Base-by-base conservation (phyloP, 2,797 vertebrate species). In the Ceryle rudis region DNA sequence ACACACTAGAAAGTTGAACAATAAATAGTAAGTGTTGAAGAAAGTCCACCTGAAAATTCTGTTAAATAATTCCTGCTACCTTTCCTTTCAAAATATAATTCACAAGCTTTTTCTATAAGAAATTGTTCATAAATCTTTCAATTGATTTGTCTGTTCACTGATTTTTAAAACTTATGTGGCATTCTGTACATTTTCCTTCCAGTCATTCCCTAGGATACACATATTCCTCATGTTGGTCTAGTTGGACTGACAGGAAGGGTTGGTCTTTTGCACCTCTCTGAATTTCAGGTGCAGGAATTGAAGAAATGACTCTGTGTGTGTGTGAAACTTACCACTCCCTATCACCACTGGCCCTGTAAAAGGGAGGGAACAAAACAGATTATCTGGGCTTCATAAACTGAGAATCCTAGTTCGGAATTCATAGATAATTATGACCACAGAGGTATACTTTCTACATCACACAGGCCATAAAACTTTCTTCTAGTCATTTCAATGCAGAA, bases 381-480 rank as follows among this genome's bases (percentile, higher is more conserved):
- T 91, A 85, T 10, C 51, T 86, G 82, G 65, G 33, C 72, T 88
- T 88, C 15, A 3, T 71, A 58, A 41, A 35, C 55, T 18, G 19
- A 65, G 70, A 83, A 93, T 93, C 61, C 26, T 86, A 33, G 54
- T 75, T 89, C 94, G 62, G 58, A 93, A 84, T 84, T 91, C 91
- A 58, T 65, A 85, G 66, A 67, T 16, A 64, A 15, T 84, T 84
- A 73, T 83, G 73, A 73, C 46, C 29, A 66, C 58, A 75, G 64
- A 77, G 29, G 60, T 89, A 89, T 93, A 79, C 42, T 83, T 93
- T 93, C 81, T 89, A 33, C 58, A 29, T 95, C 90, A 86, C 67
- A 86, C 90, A 94, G 86, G 25, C 47, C 60, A 70, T 94, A 92
- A 95, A 96, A 90, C 81, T 88, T 90, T 51, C 66, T 72, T 65